Conservation (phyloP, 2,888 invertebrate species). For the Chloromyia formosa region DNA sequence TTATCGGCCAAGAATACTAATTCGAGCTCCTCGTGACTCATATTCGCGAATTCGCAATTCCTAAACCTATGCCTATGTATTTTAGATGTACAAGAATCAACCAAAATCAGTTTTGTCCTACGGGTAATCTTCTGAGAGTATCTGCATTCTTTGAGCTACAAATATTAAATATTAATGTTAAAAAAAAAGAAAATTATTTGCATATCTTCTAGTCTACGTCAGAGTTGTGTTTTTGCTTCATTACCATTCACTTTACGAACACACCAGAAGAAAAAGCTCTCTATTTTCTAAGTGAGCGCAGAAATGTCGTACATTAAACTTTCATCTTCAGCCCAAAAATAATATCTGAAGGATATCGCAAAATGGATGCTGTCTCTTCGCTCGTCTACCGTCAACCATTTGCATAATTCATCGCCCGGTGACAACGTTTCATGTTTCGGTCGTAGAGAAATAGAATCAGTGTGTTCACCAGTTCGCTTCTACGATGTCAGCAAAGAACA, state of each 20-base stretch:
- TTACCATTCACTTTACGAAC: conserved; percentile 10
- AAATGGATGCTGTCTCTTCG: conserved; percentile 1
- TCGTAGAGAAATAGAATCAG: not conserved
- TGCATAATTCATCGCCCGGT: conserved; percentile 25
- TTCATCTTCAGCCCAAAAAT: conserved; percentile 1
- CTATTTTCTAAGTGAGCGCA: not conserved
- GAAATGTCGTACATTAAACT: not conserved
- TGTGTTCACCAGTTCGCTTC: not conserved
- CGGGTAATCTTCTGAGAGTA: not conserved
- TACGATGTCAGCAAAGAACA: not conserved
- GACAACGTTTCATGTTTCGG: conserved; percentile 22
- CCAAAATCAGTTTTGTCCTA: too few species aligned
- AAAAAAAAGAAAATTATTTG: not conserved
- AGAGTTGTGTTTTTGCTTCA: conserved; percentile 4
- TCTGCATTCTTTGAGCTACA: not conserved
- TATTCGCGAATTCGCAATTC: too few species aligned
- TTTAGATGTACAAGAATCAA: too few species aligned
- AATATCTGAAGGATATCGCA: not conserved
- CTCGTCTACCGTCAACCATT: conserved; percentile 18
- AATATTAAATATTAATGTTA: not conserved
- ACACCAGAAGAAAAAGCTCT: not conserved
- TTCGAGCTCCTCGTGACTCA: too few species aligned
- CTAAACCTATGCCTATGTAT: too few species aligned
- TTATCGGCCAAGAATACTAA: too few species aligned
- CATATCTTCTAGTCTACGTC: not conserved